Base-by-base conservation (phyloP, 2,888 invertebrate genomes). In the Idaea biselata region DNA sequence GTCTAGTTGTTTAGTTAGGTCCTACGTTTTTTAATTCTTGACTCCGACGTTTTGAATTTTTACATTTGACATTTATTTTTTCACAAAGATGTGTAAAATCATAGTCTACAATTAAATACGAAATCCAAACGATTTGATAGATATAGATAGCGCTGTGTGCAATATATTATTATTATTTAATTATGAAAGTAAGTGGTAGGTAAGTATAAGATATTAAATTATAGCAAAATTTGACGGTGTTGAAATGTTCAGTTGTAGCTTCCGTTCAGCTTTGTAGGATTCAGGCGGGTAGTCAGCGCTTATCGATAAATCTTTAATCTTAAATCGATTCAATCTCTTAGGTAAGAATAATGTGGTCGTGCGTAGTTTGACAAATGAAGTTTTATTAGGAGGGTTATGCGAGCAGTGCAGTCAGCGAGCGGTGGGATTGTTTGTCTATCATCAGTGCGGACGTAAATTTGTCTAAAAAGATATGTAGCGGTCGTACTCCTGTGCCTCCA, bases 361-460 rank as follows among this genome's bases (percentile, higher is more conserved):
- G 75, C 71, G 71, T 64, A 68, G 69, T 79, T 73, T 69, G 77
- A 79, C 80, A 82, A 82, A 83, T 83, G 79, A 81, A 81, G 79
- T 81, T 81, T 83, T 83, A 82, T 83, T 82, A 44, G 73, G 69
- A 75, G 70, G 66, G 73, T 69, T 72, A 68, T 67, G 78, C 76
- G 74, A 79, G 77, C 77, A 73, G 76, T 70, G 71, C 73, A 73
- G 79, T 80, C 80, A 75, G 73, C 72, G 71, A 75, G 73, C 72
- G 71, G 74, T 73, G 68, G 76, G 75, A 84, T 82, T 83, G 85
- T 87, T 83, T 80, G 81, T 82, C 83, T 86, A 83, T 86, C 84
- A 82, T 83, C 79, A 74, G 74, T 71, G 78, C 76, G 78, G 80
- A 86, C 88, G 84, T 89, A 89, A 89, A 89, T 88, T 89, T 87